Base-by-base conservation (phyloP, 2,113 vertebrate genomes). In the Nerophis lumbriciformis region DNA sequence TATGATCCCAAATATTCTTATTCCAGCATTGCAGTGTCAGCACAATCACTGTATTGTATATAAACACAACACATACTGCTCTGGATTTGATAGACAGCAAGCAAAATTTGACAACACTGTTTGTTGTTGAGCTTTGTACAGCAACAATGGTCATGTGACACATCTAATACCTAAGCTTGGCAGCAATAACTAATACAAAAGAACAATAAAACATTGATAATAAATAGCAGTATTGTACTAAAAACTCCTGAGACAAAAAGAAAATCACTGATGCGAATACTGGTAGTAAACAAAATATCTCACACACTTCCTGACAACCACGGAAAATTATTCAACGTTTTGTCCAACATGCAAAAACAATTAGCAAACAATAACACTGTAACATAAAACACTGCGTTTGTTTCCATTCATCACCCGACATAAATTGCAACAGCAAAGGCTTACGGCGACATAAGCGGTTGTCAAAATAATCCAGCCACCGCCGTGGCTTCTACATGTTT, bases 61-160 rank as follows among this genome's bases (percentile, higher is more conserved):
- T 68, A 76, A 66, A 65, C 63, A 73, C 82, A 80, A 81, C 83
- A 82, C 64, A 2, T 80, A 79, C 83, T 69, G 87, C 85, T 84
- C 83, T 84, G 84, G 85, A 83, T 85, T 88, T 86, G 85, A 87
- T 86, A 86, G 85, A 80, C 77, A 84, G 85, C 76, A 8, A 83
- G 82, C 83, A 84, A 81, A 84, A 80, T 28, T 83, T 86, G 72
- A 85, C 78, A 88, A 86, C 85, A 83, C 70, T 39, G 64, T 53
- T 72, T 52, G 55, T 72, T 52, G 60, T 77, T 6, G 62, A 79
- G 73, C 74, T 66, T 64, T 78, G 68, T 72, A 83, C 75, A 76
- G 77, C 74, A 77, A 72, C 71, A 58, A 81, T 77, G 72, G 72
- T 69, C 61, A 19, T 59, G 54, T 79, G 65, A 69, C 53, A 65